These are phyloP conservation scores for Leuctra nigra DNA, from an alignment of 2,888 invertebrate species.

Conservation along the genomic window DNA sequence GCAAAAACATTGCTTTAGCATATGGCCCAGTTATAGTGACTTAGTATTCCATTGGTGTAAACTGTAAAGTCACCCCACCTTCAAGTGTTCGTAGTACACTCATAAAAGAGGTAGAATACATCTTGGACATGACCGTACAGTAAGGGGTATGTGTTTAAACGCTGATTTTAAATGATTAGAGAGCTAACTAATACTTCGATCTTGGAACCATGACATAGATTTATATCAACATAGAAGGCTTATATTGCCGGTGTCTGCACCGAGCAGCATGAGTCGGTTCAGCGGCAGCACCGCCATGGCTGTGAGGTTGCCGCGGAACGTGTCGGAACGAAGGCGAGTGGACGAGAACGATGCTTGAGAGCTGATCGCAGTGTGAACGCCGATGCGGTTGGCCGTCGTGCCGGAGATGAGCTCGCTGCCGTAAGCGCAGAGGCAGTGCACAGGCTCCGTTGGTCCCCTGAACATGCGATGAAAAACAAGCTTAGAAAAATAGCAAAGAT, in stretches of 20 bases:
- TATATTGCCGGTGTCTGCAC: slow-evolving; percentile 87
- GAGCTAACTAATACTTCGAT: background rate
- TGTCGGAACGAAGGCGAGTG: slow-evolving; percentile 79
- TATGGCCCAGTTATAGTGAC: too few relatives aligned
- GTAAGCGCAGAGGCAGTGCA: slow-evolving; percentile 77
- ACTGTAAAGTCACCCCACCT: too few relatives aligned
- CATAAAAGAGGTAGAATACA: too few relatives aligned
- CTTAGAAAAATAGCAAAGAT: too few relatives aligned
- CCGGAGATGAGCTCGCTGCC: slow-evolving; percentile 80
- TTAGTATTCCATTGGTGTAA: too few relatives aligned
- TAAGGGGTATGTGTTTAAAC: background rate
- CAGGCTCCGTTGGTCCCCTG: slow-evolving; percentile 88
- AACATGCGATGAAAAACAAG: slow-evolving; percentile 30
- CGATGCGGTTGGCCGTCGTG: slow-evolving; percentile 88
- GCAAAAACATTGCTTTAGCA: too few relatives aligned
- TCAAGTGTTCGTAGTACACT: too few relatives aligned
- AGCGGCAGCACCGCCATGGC: slow-evolving; percentile 84
- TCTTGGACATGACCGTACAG: too few relatives aligned
- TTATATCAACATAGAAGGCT: slow-evolving; percentile 63
- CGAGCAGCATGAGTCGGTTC: slow-evolving; percentile 81
- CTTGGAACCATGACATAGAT: background rate
- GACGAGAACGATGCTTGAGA: slow-evolving; percentile 71
- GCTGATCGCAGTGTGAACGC: slow-evolving; percentile 70
- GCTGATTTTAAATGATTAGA: background rate
- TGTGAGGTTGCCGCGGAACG: slow-evolving; percentile 86